Base-by-base conservation (phyloP, 2,113 vertebrate genomes). In the Microtus richardsoni region DNA sequence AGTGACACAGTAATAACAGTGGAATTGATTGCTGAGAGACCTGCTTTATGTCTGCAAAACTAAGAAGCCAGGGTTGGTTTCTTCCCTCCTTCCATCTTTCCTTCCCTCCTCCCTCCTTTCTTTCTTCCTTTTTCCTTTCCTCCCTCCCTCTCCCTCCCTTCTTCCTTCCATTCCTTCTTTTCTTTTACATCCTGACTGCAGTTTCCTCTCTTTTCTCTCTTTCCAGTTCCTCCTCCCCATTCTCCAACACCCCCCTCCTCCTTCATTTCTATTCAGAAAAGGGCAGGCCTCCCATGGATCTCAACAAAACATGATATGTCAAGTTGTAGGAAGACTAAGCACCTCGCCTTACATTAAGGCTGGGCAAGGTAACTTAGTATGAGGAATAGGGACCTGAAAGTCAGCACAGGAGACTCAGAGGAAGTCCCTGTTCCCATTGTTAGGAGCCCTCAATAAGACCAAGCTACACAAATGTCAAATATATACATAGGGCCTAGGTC, bases 1-100 rank as follows among this genome's bases (percentile, higher is more conserved):
- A 36, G 24, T 71, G 12, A 7, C 16, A n/a, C 5, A 28, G 8
- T 92, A 26, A 39, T 64, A 24, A 68, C 21, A 62, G 8, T 52
- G n/a, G 58, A 78, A 13, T 58, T 89, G 49, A 10, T 64, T 91
- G 21, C 49, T 78, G 54, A 84, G 28, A 78, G 70, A 79, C 9
- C 30, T 70, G 36, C 64, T 87, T 64, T 75, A 85, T 60, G 79
- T 82, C 44, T 77, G 41, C n/a, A 88, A 60, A 88, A 77, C 83
- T 91, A 87, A 94, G 84, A 91, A 77, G 19, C n/a, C 88, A 94
- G 58, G 71, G 21, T 89, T 94, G 36, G 17, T 71, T 71, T 19
- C 70, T 68, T 66, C 28, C 28, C 30, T 66, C 5, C 28, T 62
- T 62, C 24, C 60, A 24, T 62, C 24, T 16, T 19, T 17, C 33